Conservation (phyloP, 2,888 invertebrate species). For the Drosophila multiciliata region DNA sequence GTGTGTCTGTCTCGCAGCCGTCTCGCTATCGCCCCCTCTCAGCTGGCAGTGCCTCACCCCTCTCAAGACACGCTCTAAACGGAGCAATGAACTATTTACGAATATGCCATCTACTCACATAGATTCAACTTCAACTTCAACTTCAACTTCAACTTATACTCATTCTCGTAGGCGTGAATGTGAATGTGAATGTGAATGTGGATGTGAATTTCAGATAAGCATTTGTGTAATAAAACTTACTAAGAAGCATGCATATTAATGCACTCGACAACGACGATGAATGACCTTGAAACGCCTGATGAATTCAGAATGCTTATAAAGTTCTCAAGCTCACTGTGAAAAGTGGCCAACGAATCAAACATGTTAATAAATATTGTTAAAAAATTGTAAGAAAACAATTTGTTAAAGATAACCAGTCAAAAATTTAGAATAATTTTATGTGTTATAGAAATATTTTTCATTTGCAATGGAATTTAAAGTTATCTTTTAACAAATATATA, state of each 20-base stretch:
- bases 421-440: neutral
- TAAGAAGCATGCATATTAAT: conserved; percentile 70
- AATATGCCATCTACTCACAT: conserved; percentile 51
- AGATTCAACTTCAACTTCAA: neutral
- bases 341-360: conserved; percentile 5
- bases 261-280: conserved; percentile 35
- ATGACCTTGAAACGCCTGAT: conserved; percentile 62
- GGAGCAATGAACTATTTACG: conserved; percentile 78
- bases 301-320: conserved; percentile 16
- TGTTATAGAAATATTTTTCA: conserved; percentile 1
- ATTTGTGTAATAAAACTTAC: conserved; percentile 50
- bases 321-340: conserved; percentile 47
- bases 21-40: conserved; percentile 42
- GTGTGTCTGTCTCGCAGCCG: conserved; percentile 53
- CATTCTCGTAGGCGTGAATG: conserved; percentile 39
- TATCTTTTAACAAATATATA: neutral
- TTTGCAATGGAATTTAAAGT: neutral
- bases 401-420: neutral
- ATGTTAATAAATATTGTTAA: conserved; percentile 4
- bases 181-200: conserved; percentile 32
- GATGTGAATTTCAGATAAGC: conserved; percentile 53
- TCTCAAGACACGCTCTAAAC: conserved; percentile 62
- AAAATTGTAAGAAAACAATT: conserved; percentile 13
- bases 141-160: conserved; percentile 6
- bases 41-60: conserved; percentile 18